These are phyloP conservation scores for Scolopax bukidnonensis DNA, from an alignment of 2,797 vertebrate genomes.

Conservation along the genomic window DNA sequence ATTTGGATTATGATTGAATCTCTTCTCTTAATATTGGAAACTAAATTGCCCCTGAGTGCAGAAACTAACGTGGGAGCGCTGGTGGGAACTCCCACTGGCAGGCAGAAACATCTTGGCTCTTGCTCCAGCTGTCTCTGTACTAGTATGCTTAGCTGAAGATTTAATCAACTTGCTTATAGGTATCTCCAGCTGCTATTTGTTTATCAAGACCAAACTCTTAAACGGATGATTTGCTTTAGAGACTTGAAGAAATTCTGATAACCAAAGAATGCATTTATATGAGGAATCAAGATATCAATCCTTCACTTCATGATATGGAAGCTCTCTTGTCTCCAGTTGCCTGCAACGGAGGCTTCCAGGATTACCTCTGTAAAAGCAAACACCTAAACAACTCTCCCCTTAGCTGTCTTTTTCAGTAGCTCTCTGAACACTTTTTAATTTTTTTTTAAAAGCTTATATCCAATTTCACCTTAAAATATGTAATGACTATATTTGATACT, in stretches of 20 bases:
- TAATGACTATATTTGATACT: background rate
- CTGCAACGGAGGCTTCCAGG: background rate
- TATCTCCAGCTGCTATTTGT: background rate
- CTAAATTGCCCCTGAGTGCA: background rate
- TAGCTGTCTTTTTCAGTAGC: background rate
- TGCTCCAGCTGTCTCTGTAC: background rate
- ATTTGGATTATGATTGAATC: background rate
- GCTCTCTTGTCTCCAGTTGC: background rate
- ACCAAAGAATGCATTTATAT: background rate
- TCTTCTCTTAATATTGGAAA: background rate
- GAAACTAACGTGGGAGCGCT: background rate
- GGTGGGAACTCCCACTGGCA: background rate
- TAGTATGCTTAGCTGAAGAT: background rate
- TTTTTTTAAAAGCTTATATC: background rate
- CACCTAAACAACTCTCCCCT: background rate
- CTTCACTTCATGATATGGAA: background rate
- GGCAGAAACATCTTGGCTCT: background rate
- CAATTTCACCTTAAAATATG: background rate
- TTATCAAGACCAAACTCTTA: background rate
- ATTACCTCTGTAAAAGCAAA: background rate
- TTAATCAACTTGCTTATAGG: background rate
- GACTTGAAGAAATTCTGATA: background rate
- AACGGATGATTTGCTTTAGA: background rate
- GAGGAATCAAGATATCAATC: background rate
- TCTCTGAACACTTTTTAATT: background rate